These are phyloP conservation scores for Limnephilus lunatus DNA, from an alignment of 2,888 invertebrate genomes.

Conservation along the genomic window DNA sequence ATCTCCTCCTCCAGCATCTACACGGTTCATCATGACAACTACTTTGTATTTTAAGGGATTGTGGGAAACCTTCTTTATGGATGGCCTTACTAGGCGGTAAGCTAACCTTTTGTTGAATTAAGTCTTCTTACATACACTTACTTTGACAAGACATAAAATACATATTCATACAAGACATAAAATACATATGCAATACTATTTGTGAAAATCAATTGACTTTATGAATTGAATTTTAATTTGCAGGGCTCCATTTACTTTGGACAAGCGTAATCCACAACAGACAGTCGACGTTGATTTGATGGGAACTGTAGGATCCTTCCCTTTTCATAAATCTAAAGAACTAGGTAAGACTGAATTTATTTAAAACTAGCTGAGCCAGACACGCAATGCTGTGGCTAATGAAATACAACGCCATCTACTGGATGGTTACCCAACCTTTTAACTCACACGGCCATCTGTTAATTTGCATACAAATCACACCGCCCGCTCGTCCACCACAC, in stretches of 20 bases:
- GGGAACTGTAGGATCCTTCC: slow-evolving; percentile 79
- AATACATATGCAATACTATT: not conserved
- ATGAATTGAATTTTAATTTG: slow-evolving; percentile 66
- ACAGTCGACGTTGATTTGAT: slow-evolving; percentile 80
- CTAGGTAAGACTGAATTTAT: slow-evolving; percentile 51
- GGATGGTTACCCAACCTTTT: too few relatives aligned
- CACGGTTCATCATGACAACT: slow-evolving; percentile 81
- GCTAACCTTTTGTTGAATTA: not conserved
- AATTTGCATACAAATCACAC: too few relatives aligned
- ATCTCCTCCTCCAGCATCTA: slow-evolving; percentile 75
- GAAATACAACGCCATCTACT: too few relatives aligned
- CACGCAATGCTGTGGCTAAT: too few relatives aligned
- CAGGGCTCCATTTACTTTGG: slow-evolving; percentile 77
- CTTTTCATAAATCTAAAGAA: slow-evolving; percentile 72
- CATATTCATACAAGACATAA: not conserved
- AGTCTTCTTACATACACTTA: not conserved
- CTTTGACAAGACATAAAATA: not conserved
- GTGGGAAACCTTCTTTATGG: slow-evolving; percentile 82
- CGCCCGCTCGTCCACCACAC: too few relatives aligned
- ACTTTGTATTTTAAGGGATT: slow-evolving; percentile 85
- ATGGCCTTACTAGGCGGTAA: slow-evolving; percentile 78
- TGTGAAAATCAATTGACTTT: not conserved
- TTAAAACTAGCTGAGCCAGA: too few relatives aligned
- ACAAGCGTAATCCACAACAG: slow-evolving; percentile 71
- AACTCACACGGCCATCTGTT: too few relatives aligned